Evolutionary conservation across 2,888 invertebrate species (phyloP).

Genomic region (Pseudeuparius sepicola): DNA sequence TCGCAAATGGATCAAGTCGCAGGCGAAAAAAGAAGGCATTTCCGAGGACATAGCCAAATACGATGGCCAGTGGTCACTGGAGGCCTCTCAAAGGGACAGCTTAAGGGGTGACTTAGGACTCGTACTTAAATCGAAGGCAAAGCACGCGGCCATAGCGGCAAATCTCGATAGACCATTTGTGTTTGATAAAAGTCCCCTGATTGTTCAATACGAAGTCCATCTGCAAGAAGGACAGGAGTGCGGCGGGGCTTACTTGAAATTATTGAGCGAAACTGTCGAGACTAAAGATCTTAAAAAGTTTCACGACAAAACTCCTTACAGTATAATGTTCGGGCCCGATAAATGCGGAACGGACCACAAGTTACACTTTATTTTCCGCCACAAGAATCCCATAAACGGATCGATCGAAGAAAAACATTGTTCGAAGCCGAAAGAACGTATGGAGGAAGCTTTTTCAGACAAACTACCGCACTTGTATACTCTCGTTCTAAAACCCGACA

Average conservation of each 20-base stretch:
- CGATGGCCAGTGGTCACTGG: conserved; percentile 75
- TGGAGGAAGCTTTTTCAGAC: conserved; percentile 84
- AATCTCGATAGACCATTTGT: conserved; percentile 67
- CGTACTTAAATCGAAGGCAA: conserved; percentile 87
- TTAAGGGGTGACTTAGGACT: conserved; percentile 71
- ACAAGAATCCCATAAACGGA: conserved; percentile 87
- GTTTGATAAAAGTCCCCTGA: conserved; percentile 70
- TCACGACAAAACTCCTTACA: conserved; percentile 93
- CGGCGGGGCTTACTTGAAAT: conserved; percentile 95
- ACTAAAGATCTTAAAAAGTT: conserved; percentile 69
- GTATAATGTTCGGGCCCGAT: conserved; percentile 99
- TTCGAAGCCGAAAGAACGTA: conserved; percentile 75
- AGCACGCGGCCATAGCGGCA: conserved; percentile 89
- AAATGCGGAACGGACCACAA: conserved; percentile 96
- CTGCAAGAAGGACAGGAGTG: conserved; percentile 97
- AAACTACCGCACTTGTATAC: conserved; percentile 86
- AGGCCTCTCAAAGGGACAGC: conserved; percentile 64
- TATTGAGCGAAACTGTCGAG: conserved; percentile 62
- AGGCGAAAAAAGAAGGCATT: conserved; percentile 70
- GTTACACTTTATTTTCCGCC: conserved; percentile 87
- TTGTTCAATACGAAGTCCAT: conserved; percentile 84
- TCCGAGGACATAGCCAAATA: conserved; percentile 91
- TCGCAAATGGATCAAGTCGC: conserved; percentile 76
- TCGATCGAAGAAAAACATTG: conserved; percentile 89
- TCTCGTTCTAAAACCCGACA: conserved; percentile 67